A percentile compares a stretch with the other conserved stretches of the same genome.
Conservation (phyloP, 1,140 invertebrate genomes). For the Sipha flava region DNA sequence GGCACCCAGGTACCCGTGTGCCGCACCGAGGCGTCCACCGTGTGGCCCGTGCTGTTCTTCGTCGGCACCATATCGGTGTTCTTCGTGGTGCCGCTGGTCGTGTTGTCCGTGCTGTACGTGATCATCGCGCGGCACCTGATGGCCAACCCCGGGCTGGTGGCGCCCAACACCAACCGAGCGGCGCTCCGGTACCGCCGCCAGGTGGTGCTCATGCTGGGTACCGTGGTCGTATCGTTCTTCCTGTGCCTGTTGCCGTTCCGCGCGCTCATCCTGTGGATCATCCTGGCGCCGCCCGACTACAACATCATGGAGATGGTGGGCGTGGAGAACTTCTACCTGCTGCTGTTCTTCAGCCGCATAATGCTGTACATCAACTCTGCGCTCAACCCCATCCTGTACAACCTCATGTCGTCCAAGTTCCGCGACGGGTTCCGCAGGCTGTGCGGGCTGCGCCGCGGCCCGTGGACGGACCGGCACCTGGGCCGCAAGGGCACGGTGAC, state of each 20-base stretch:
- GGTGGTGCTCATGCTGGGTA: constrained; percentile 70
- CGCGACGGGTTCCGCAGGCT: constrained; percentile 61
- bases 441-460: constrained; percentile 45
- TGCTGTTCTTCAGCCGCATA: constrained; percentile 73
- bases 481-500: constrained; percentile 33
- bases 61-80: constrained; percentile 61
- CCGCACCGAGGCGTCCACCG: constrained; percentile 55
- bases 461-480: constrained; percentile 14
- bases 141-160: constrained; percentile 52
- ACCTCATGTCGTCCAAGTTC: constrained; percentile 79
- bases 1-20: constrained; percentile 49
- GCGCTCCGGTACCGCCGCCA: constrained; percentile 43
- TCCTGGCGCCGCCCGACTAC: constrained; percentile 53
- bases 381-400: constrained; percentile 73
- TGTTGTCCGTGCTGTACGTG: constrained; percentile 66
- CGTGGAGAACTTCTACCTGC: constrained; percentile 63
- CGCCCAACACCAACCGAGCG: constrained; percentile 43
- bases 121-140: constrained; percentile 67
- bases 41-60: constrained; percentile 65
- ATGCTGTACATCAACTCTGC: constrained; percentile 79
- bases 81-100: constrained; percentile 64
- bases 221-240: constrained; percentile 78
- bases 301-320: constrained; percentile 50
- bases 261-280: constrained; percentile 70
- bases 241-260: constrained; percentile 76